phyloP scores from a whole-genome alignment of 2,888 invertebrate species.

The Rhodophaea formosa region DNA sequence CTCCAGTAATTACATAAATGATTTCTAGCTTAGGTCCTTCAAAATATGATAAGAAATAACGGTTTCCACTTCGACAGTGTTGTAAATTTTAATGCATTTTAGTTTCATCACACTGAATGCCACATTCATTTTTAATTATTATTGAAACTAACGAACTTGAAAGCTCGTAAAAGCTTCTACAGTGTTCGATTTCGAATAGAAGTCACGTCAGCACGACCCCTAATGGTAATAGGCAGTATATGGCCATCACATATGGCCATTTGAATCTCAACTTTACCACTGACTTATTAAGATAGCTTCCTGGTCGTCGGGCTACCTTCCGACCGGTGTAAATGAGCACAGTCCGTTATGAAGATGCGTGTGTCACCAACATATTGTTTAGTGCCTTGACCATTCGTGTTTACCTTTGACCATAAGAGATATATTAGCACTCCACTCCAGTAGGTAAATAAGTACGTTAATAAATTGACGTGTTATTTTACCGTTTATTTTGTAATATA shows the following conservation, averaged over 20 bases:
- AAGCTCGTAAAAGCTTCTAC: conserved; percentile 12
- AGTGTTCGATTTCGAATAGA: conserved; percentile 43
- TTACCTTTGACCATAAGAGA: conserved; percentile 47
- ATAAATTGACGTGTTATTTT: neutral
- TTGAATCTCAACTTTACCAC: conserved; percentile 40
- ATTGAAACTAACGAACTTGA: conserved; percentile 11
- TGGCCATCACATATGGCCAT: conserved; percentile 9
- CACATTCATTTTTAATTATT: conserved; percentile 6
- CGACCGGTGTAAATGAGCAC: conserved; percentile 61
- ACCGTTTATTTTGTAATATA: neutral
- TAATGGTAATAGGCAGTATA: conserved; percentile 43
- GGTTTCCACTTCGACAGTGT: neutral
- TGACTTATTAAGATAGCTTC: conserved; percentile 30
- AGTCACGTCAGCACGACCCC: conserved; percentile 67
- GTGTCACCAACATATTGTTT: conserved; percentile 67
- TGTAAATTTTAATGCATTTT: neutral
- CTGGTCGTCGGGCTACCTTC: conserved; percentile 23
- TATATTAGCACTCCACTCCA: conserved; percentile 16
- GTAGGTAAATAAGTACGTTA: neutral
- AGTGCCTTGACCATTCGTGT: conserved; percentile 41
- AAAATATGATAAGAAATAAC: too few relatives aligned
- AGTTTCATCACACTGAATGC: conserved; percentile 1
- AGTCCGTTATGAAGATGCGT: conserved; percentile 62
- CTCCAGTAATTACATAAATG: too few relatives aligned
- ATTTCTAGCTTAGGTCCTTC: too few relatives aligned